Evolutionary conservation across 2,888 invertebrate genomes (phyloP), one percentile per base, ranked within the genome.

Genomic region (Drosophila flavopinicola): DNA sequence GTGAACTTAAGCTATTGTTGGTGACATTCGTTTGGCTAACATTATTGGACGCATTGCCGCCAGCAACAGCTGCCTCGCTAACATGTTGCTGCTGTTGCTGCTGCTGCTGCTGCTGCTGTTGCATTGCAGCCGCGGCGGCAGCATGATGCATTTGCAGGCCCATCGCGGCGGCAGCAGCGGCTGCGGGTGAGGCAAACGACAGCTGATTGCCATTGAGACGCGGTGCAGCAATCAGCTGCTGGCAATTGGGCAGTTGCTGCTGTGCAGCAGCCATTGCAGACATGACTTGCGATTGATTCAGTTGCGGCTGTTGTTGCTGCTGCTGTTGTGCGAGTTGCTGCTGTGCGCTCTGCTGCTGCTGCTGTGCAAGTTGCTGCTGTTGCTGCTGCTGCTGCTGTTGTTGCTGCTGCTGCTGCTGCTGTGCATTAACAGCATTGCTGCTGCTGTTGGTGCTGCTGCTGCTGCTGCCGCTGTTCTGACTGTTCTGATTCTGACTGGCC

Each of bases 181-280:
- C 89, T 51, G 89, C 89, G 64, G 92, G 92, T 86, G 91, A 92
- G 49, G 89, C 88, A 61, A 90, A 90, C 51, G 90, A 88, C 60
- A 90, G 66, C 82, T 90, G 91, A 85, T 88, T 93, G 84, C 92
- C 93, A 78, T 93, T 93, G 88, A 93, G 92, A 88, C 94, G 93
- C 87, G 93, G 93, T 59, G 93, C 93, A 88, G 93, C 93, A 75
- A 89, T 89, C 38, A 89, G 77, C 66, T 78, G 89, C 63, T 89
- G 89, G 69, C 89, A 89, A 66, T 84, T 75, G 32, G 78, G 72
- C 68, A 72, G 33, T 59, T 68, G 74, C 48, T 73, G 74, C 39
- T 72, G 72, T 24, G 87, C 76, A 47, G 69, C 86, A 57, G 76
- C 78, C 72, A 85, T 74, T 10, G 86, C 88, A 6, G 87, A 84